Evolutionary conservation across 2,113 vertebrate species (phyloP).

Genomic region (Paedocypris sp.): DNA sequence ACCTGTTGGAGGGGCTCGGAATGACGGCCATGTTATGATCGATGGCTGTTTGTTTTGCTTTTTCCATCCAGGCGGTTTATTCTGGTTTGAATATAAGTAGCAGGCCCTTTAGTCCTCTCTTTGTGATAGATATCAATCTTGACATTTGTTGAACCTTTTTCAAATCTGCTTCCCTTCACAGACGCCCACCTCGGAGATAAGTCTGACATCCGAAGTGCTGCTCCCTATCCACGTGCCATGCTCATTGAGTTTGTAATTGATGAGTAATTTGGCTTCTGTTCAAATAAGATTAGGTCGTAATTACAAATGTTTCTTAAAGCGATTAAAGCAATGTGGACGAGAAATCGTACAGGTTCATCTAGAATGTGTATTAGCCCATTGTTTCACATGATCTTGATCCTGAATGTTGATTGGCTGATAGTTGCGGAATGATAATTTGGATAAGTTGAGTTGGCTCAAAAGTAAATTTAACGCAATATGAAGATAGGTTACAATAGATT

Average conservation of each 20-base stretch:
- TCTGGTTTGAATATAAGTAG: neutral
- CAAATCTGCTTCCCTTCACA: neutral
- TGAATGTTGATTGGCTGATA: conserved; percentile 7
- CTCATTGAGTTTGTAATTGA: conserved; percentile 11
- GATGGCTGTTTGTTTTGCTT: conserved; percentile 10
- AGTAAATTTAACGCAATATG: no score
- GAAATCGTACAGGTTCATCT: neutral
- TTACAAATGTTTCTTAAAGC: conserved; percentile 10
- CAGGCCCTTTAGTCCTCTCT: neutral
- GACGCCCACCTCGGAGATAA: neutral
- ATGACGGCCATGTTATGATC: neutral
- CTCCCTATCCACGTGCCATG: neutral
- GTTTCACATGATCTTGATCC: conserved; percentile 17
- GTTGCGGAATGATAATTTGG: no score
- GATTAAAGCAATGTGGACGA: neutral
- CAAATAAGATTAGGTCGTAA: conserved; percentile 12
- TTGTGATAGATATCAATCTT: conserved; percentile 8
- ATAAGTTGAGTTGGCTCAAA: no score
- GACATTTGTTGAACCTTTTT: conserved; percentile 8
- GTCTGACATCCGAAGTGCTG: neutral
- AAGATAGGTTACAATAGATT: no score
- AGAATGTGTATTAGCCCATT: neutral
- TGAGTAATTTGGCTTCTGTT: conserved; percentile 14
- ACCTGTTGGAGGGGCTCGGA: neutral
- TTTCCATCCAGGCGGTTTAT: neutral